These are phyloP conservation scores for Lagria hirta DNA, from an alignment of 2,888 invertebrate genomes.

Conservation along the genomic window DNA sequence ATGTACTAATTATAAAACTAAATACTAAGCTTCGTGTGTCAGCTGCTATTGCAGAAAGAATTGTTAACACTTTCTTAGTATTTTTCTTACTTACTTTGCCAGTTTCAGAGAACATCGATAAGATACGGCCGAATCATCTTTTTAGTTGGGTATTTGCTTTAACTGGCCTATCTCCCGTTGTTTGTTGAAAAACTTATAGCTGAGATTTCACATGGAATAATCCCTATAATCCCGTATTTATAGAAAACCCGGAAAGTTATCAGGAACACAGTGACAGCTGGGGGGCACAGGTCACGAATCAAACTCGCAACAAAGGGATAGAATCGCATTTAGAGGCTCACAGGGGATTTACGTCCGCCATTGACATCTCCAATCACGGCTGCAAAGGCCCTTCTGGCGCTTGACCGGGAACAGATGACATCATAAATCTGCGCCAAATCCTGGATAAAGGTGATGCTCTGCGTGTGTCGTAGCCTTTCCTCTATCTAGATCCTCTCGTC, in stretches of 20 bases:
- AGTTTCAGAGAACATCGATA: too few species aligned
- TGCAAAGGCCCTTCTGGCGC: slow-evolving; percentile 24
- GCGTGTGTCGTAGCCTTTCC: slow-evolving; percentile 16
- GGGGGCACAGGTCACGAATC: slow-evolving; percentile 27
- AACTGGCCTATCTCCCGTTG: too few species aligned
- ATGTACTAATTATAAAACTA: too few species aligned
- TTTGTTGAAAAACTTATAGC: slow-evolving; percentile 23
- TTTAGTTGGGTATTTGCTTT: too few species aligned
- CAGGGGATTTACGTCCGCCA: slow-evolving; percentile 30
- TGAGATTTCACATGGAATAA: slow-evolving; percentile 19
- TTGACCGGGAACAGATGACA: slow-evolving; percentile 33
- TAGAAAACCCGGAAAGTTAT: slow-evolving; percentile 25
- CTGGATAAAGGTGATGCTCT: slow-evolving; percentile 30
- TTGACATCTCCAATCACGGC: slow-evolving; percentile 31
- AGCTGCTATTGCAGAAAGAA: too few species aligned
- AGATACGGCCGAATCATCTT: too few species aligned
- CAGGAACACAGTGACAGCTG: slow-evolving; percentile 22
- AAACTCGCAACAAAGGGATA: slow-evolving; percentile 34
- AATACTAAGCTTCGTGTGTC: too few species aligned
- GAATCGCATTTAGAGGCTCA: slow-evolving; percentile 33
- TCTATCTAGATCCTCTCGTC: too few species aligned
- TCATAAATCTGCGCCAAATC: slow-evolving; percentile 34
- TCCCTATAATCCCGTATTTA: slow-evolving; percentile 23
- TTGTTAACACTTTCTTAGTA: too few species aligned
- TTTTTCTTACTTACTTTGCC: too few species aligned